Percentiles rank a stretch among this genome's conserved stretches.
Conservation (phyloP, 2,797 vertebrate species). For the Picus viridis region DNA sequence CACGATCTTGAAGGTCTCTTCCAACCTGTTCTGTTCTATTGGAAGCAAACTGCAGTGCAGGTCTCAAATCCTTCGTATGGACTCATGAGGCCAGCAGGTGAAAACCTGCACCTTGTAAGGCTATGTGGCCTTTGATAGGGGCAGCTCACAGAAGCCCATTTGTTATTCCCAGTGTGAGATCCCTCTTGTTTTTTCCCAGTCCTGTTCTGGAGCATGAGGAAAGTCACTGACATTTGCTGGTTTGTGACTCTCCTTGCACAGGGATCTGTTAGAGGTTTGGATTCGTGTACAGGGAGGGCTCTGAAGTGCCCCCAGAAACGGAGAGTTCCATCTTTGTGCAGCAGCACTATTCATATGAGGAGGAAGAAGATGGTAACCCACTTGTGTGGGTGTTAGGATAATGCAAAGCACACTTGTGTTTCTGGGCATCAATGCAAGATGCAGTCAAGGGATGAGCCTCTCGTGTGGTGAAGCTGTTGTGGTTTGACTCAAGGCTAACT, state of each 20-base stretch:
- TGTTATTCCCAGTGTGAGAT: background rate
- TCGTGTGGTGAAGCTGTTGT: background rate
- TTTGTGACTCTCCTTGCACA: background rate
- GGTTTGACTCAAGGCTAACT: background rate
- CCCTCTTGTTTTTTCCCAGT: background rate
- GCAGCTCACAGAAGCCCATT: background rate
- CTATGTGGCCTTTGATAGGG: background rate
- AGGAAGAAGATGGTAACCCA: background rate
- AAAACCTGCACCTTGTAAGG: background rate
- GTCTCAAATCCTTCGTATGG: background rate
- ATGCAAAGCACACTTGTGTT: background rate
- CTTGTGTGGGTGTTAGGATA: background rate
- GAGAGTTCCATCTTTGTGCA: background rate
- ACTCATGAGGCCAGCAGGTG: background rate
- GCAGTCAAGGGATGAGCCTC: background rate
- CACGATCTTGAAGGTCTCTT: too few species aligned
- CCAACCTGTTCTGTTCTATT: too few species aligned
- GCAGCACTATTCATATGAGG: background rate
- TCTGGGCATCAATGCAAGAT: background rate
- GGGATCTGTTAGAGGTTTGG: background rate
- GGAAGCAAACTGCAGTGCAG: background rate
- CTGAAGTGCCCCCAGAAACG: background rate
- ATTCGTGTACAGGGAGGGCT: background rate
- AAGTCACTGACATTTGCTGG: background rate
- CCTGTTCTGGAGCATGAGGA: background rate